Conservation (phyloP, 2,797 vertebrate genomes). For the Anguilla megastoma region DNA sequence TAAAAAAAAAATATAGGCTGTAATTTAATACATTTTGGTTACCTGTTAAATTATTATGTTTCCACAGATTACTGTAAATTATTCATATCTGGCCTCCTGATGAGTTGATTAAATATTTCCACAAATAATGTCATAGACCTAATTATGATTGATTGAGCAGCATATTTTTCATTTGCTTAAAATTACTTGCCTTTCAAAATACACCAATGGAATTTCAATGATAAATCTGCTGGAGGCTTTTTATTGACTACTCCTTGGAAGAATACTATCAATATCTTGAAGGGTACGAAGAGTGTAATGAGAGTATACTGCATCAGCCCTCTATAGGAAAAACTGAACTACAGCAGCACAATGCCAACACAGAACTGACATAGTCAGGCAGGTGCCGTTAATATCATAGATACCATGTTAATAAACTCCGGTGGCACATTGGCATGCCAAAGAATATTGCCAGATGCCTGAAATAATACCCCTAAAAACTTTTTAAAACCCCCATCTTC, state of each 20-base stretch:
- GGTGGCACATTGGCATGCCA: neutral
- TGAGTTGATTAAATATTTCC: neutral
- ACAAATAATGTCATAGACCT: neutral
- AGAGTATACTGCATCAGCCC: neutral
- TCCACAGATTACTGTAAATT: neutral
- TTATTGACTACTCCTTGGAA: neutral
- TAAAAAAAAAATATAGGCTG: neutral
- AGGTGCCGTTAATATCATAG: too few relatives aligned
- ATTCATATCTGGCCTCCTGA: neutral
- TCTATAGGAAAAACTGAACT: neutral
- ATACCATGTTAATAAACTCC: too few relatives aligned
- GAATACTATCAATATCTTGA: neutral
- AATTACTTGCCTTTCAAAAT: neutral
- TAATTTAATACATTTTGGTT: neutral
- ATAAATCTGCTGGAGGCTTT: neutral
- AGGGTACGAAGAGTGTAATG: neutral
- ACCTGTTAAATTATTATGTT: neutral
- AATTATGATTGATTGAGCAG: neutral
- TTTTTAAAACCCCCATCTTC: neutral
- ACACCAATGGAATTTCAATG: neutral
- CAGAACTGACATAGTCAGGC: too few relatives aligned
- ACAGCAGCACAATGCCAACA: too few relatives aligned
- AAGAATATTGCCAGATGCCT: neutral
- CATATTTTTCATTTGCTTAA: neutral
- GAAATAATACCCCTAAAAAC: neutral